Percentiles rank a stretch among this genome's conserved stretches.
phyloP scores from a whole-genome alignment of 2,888 invertebrate species.

The Empis livida region DNA sequence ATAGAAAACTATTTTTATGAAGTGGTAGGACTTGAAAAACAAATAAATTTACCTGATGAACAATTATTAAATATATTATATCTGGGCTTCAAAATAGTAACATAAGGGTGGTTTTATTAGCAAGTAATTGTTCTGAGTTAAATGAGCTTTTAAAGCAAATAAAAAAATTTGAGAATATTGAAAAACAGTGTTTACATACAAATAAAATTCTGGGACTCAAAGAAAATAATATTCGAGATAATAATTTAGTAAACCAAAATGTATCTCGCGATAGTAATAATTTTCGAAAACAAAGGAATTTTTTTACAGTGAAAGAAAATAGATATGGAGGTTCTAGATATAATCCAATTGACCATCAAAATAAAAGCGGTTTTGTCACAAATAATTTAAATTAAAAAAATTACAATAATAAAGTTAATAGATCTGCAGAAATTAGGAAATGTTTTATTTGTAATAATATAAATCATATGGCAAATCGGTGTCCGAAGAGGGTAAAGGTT shows the following conservation, averaged over 20 bases:
- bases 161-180: slow-evolving; percentile 1
- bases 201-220: background rate
- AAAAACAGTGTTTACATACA: background rate
- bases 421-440: background rate
- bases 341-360: too few species aligned
- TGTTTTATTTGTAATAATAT: background rate
- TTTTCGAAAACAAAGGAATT: too few species aligned
- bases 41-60: background rate
- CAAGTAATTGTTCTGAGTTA: background rate
- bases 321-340: too few species aligned
- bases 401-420: too few species aligned
- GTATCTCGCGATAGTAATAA: too few species aligned
- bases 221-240: background rate
- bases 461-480: background rate
- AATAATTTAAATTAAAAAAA: too few species aligned
- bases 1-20: background rate
- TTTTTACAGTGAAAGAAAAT: too few species aligned
- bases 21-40: background rate
- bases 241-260: too few species aligned
- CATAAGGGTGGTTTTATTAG: background rate
- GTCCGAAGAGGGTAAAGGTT: background rate
- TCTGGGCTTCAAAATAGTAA: background rate
- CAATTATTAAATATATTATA: background rate
- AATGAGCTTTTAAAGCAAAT: background rate
- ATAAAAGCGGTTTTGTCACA: too few species aligned